Evolutionary conservation across 2,888 invertebrate genomes (phyloP).

Genomic region (Orchesella flavescens): DNA sequence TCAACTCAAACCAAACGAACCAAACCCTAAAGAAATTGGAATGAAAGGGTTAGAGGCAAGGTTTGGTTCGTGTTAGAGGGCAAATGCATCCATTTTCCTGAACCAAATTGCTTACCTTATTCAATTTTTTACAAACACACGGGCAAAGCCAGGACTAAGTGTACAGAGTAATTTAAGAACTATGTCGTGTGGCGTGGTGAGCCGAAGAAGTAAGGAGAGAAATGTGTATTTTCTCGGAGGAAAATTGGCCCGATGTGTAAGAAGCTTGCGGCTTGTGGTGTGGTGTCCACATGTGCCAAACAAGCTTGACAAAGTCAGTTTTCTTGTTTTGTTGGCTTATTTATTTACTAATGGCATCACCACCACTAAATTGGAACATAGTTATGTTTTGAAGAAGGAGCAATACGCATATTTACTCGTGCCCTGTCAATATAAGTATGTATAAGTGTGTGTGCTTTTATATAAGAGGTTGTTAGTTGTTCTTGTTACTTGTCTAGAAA

Average conservation of each 20-base stretch:
- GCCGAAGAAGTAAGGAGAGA: not conserved
- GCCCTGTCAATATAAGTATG: too few relatives aligned
- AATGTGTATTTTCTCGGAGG: not conserved
- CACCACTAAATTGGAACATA: too few relatives aligned
- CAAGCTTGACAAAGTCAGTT: not conserved
- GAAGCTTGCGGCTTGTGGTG: conserved; percentile 27
- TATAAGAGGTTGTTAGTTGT: too few relatives aligned
- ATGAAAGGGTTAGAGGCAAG: conserved; percentile 39
- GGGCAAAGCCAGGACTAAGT: too few relatives aligned
- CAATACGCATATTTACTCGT: too few relatives aligned
- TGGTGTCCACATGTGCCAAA: conserved; percentile 54
- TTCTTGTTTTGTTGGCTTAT: not conserved
- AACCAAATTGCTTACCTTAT: not conserved
- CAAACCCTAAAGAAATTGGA: not conserved
- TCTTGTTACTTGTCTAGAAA: too few relatives aligned
- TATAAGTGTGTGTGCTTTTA: too few relatives aligned
- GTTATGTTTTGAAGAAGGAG: too few relatives aligned
- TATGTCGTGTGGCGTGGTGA: not conserved
- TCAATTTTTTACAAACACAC: too few relatives aligned
- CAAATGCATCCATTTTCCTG: not conserved
- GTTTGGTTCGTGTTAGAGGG: conserved; percentile 2
- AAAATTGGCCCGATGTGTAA: conserved; percentile 24
- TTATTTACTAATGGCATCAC: too few relatives aligned
- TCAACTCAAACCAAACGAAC: conserved; percentile 5
- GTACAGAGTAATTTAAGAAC: conserved; percentile 23